phyloP scores from a whole-genome alignment of 2,113 vertebrate genomes.

The Kryptolebias marmoratus region DNA sequence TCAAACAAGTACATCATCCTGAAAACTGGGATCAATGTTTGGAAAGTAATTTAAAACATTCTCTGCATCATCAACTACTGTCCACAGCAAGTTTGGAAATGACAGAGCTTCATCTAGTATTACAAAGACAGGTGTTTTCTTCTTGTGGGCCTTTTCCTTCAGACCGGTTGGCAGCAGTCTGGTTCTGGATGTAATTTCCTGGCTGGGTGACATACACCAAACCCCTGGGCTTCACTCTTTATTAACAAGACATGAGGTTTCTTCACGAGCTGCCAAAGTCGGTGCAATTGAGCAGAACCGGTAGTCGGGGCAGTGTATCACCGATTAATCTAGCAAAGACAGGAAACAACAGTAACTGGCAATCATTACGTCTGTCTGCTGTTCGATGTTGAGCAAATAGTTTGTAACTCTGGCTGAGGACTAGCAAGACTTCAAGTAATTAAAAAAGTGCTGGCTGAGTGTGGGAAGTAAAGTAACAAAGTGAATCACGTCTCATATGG shows the following conservation, averaged over 20 bases:
- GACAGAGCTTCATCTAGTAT: background rate
- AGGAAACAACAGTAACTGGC: constrained; percentile 28
- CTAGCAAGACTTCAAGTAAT: constrained; percentile 6
- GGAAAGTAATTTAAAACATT: background rate
- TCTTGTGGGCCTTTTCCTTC: background rate
- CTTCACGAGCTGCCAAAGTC: constrained; percentile 33
- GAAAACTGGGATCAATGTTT: background rate
- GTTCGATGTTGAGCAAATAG: constrained; percentile 28
- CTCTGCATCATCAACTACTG: background rate
- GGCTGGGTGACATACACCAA: constrained; percentile 27
- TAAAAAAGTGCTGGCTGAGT: background rate
- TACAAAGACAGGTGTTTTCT: background rate
- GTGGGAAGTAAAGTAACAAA: background rate
- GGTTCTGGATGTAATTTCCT: constrained; percentile 16
- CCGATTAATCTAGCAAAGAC: constrained; percentile 43
- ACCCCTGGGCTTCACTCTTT: constrained; percentile 21
- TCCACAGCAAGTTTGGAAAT: background rate
- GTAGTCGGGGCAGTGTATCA: constrained; percentile 33
- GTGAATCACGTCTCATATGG: background rate
- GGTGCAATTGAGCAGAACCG: constrained; percentile 7
- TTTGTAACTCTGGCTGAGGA: constrained; percentile 6
- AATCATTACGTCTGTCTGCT: constrained; percentile 15
- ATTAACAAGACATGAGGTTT: constrained; percentile 37
- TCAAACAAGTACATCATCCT: background rate
- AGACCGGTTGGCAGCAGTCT: background rate